Evolutionary conservation across 2,888 invertebrate species (phyloP).

Genomic region (Spisula subtruncata): DNA sequence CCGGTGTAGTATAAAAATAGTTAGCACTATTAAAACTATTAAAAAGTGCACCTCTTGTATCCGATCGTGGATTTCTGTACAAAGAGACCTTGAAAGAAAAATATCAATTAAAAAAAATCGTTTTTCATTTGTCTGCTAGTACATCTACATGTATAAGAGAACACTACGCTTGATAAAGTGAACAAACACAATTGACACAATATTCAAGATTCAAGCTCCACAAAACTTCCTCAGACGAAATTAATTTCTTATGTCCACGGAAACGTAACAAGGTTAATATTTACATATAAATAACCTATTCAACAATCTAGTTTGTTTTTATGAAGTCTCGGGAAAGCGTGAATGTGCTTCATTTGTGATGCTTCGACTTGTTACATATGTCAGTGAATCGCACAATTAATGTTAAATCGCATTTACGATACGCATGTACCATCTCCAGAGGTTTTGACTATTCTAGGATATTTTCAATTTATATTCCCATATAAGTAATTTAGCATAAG

Average conservation of each 20-base stretch:
- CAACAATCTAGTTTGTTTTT: not conserved
- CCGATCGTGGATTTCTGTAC: too few relatives aligned
- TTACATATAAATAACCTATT: conserved; percentile 7
- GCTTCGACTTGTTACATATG: not conserved
- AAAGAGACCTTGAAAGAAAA: too few relatives aligned
- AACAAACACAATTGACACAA: not conserved
- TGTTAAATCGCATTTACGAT: not conserved
- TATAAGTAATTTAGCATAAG: too few relatives aligned
- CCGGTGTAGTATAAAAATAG: too few relatives aligned
- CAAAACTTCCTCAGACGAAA: not conserved
- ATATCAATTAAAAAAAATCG: too few relatives aligned
- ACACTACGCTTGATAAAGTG: not conserved
- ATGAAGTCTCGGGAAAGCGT: not conserved
- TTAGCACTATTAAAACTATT: too few relatives aligned
- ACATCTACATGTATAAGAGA: not conserved
- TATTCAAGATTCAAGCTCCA: not conserved
- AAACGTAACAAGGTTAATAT: not conserved
- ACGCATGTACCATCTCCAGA: not conserved
- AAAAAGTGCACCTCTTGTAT: too few relatives aligned
- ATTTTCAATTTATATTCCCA: too few relatives aligned
- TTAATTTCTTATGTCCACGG: not conserved
- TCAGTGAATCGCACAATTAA: not conserved
- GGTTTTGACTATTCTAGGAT: not conserved
- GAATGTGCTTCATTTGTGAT: not conserved
- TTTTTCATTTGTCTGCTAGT: too few relatives aligned